Conservation (phyloP, 2,113 vertebrate genomes). For the Dermatemys mawii region DNA sequence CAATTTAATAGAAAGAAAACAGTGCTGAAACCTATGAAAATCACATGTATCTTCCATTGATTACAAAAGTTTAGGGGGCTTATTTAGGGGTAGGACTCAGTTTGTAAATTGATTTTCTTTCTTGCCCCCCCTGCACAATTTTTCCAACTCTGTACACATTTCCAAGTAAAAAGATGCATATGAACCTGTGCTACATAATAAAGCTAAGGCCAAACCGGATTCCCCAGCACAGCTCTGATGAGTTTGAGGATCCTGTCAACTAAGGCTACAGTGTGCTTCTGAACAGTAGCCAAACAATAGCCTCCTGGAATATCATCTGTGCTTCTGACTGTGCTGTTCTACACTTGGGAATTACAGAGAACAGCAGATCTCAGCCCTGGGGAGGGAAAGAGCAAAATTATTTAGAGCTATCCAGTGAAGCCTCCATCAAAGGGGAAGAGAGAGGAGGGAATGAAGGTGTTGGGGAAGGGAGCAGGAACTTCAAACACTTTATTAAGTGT, state of each 20-base stretch:
- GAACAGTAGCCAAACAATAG: constrained; percentile 4
- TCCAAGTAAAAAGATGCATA: background rate
- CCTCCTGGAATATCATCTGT: background rate
- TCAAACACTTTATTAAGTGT: background rate
- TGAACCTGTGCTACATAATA: background rate
- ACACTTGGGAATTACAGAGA: constrained; percentile 47
- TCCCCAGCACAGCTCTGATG: accelerated
- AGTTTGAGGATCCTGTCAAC: accelerated
- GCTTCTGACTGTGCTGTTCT: background rate
- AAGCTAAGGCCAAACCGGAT: background rate
- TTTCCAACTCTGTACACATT: accelerated
- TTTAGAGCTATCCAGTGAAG: background rate
- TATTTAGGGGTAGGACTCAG: background rate
- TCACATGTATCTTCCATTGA: background rate
- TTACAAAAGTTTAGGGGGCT: background rate
- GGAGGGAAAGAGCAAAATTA: background rate
- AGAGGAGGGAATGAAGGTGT: background rate
- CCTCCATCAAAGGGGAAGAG: background rate
- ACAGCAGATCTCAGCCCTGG: constrained; percentile 29
- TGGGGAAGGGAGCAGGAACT: constrained; percentile 20
- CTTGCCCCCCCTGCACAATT: background rate
- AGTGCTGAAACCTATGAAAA: constrained; percentile 26
- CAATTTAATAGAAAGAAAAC: background rate
- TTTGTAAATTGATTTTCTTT: background rate
- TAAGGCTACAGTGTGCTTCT: background rate